A percentile compares a stretch with the other conserved stretches of the same genome.
Conservation (phyloP, 2,888 invertebrate species). For the Agonopterix arenella region DNA sequence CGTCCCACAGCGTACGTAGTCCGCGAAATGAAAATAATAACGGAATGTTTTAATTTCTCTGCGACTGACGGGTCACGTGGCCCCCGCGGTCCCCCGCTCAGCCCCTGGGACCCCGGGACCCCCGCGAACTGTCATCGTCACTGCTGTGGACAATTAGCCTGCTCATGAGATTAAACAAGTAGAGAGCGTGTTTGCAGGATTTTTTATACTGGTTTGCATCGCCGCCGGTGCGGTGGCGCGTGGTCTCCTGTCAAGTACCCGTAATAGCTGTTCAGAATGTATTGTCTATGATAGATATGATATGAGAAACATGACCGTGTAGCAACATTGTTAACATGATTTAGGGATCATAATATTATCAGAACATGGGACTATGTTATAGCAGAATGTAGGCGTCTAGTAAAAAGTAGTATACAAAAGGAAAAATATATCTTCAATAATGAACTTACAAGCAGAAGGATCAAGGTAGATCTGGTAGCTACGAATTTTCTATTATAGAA, state of each 20-base stretch:
- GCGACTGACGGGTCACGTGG: conserved; percentile 77
- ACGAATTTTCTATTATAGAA: no score
- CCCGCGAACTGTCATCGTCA: conserved; percentile 59
- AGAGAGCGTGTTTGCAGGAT: conserved; percentile 43
- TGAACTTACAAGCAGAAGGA: no score
- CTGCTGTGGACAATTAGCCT: conserved; percentile 71
- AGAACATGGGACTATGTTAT: no score
- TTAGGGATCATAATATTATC: no score
- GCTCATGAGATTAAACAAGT: conserved; percentile 70
- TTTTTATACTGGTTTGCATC: conserved; percentile 37
- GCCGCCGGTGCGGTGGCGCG: conserved; percentile 17
- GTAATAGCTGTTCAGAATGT: conserved; percentile 34
- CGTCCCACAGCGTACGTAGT: conserved; percentile 3
- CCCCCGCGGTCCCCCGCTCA: conserved; percentile 24
- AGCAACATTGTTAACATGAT: conserved; percentile 30
- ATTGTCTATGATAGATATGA: conserved; percentile 36
- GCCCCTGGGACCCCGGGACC: conserved; percentile 3
- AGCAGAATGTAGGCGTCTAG: no score
- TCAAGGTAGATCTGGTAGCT: no score
- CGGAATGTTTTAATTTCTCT: conserved; percentile 76
- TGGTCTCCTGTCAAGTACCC: conserved; percentile 30
- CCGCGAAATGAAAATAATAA: conserved; percentile 55
- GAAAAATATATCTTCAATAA: no score
- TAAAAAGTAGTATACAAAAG: no score
- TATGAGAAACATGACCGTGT: conserved; percentile 38